phyloP scores from a whole-genome alignment of 1,140 invertebrate genomes.

The Hypothenemus hampei region DNA sequence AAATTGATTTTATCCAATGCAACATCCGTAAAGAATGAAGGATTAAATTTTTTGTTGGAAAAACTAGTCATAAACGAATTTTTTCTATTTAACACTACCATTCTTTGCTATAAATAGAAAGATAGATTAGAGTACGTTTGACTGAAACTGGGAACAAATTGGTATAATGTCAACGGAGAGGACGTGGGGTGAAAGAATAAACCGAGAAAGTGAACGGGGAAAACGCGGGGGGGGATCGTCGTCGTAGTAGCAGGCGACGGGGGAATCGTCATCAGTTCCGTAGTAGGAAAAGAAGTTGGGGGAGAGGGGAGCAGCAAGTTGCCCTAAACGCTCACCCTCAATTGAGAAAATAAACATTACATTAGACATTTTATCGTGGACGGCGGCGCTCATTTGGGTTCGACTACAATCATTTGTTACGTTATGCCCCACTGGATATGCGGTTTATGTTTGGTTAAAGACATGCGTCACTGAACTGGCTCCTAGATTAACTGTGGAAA shows the following conservation, averaged over 20 bases:
- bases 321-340: slow-evolving; percentile 27
- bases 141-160: slow-evolving; percentile 35
- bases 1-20: too few species aligned
- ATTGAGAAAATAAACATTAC: slow-evolving; percentile 36
- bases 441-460: slow-evolving; percentile 8
- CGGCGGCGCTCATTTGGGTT: slow-evolving; percentile 22
- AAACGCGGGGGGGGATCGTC: slow-evolving; percentile 12
- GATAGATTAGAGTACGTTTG: slow-evolving; percentile 28
- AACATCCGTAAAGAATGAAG: too few species aligned
- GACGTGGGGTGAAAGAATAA: slow-evolving; percentile 32
- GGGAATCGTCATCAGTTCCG: background rate
- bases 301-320: slow-evolving; percentile 7
- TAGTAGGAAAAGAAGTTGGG: background rate
- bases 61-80: too few species aligned
- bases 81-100: too few species aligned
- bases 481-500: too few species aligned
- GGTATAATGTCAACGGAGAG: slow-evolving; percentile 31
- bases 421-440: slow-evolving; percentile 10
- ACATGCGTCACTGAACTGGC: slow-evolving; percentile 12
- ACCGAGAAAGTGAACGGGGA: slow-evolving; percentile 15
- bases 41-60: too few species aligned
- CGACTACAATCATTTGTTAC: slow-evolving; percentile 19
- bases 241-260: slow-evolving; percentile 5
- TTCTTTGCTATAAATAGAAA: slow-evolving; percentile 35
- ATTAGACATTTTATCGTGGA: slow-evolving; percentile 32